Base-by-base conservation (phyloP, 2,113 vertebrate species). In the Trinectes maculatus region DNA sequence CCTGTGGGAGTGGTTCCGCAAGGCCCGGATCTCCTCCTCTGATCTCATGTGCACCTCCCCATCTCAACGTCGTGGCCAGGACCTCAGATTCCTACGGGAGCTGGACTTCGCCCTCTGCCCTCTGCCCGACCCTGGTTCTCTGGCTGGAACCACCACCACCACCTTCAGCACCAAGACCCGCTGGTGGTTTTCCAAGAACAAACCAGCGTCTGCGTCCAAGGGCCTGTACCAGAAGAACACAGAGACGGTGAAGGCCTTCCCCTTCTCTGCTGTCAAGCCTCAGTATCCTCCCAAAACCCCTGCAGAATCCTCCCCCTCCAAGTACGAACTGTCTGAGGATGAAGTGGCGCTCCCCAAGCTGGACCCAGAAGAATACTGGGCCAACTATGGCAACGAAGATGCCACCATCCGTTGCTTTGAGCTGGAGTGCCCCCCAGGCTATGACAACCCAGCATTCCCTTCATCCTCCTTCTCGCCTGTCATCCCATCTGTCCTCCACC, bases 1-100 rank as follows among this genome's bases (percentile, higher is more conserved):
- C 9, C 93, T 99, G 28, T 98, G 96, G 96, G 95, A 94, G 80
- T 98, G 95, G 95, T 98, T 98, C 92, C 94, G 92, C 54, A 80
- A 90, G n/a, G 91, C 94, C 2, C 95, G 95, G 0, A 93, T 97
- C 75, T 96, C 97, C 85, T 96, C 94, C 90, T 98, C 97, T 0
- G 94, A 95, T 4, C 91, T 98, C 43, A 51, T 93, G 28, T 99
- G 97, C 66, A 83, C 88, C 39, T 93, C 92, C 3, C 97, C 96
- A 0, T 90, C 94, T 0, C 89, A 92, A 4, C 93, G 92, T 63
- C 94, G 91, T 0, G 96, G 95, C 74, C 92, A 92, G 6, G 97
- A 98, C 87, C 93, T 99, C 84, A 91, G 96, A 24, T 91, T 93
- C 69, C 92, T 98, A 25, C 91, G 93, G 1, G 95, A 95, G 19